Percentiles rank a stretch among this genome's conserved stretches.
Conservation (phyloP, 2,888 invertebrate genomes). For the Parelbella ahira region DNA sequence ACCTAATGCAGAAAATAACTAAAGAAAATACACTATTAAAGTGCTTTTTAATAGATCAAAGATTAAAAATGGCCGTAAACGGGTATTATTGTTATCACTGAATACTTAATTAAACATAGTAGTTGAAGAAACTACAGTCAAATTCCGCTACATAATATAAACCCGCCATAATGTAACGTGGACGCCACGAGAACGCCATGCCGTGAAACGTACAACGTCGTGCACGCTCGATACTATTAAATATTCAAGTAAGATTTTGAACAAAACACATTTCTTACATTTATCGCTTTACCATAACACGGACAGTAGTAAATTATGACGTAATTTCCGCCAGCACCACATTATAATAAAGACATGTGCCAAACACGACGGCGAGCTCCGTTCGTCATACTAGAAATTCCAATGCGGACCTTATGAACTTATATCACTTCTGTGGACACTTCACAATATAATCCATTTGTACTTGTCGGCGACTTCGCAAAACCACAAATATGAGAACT, state of each 20-base stretch:
- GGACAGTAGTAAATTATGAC: constrained; percentile 46
- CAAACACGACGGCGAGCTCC: constrained; percentile 73
- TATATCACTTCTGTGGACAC: constrained; percentile 55
- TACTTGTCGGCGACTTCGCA: constrained; percentile 74
- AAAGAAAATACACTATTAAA: too few relatives aligned
- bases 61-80: too few relatives aligned
- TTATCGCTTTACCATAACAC: constrained; percentile 48
- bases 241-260: background rate
- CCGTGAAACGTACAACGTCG: constrained; percentile 37
- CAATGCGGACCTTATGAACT: constrained; percentile 73
- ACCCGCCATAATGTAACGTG: constrained; percentile 68
- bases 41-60: background rate
- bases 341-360: constrained; percentile 74
- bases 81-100: too few relatives aligned
- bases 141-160: constrained; percentile 22
- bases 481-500: constrained; percentile 76
- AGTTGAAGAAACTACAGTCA: background rate
- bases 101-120: too few relatives aligned
- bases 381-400: constrained; percentile 72
- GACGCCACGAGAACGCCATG: constrained; percentile 71
- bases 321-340: constrained; percentile 66
- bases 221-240: constrained; percentile 27
- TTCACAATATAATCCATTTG: constrained; percentile 80
- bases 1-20: too few relatives aligned
- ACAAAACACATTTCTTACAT: constrained; percentile 44